Evolutionary conservation across 2,888 invertebrate genomes (phyloP), one percentile per base, ranked within the genome.

Genomic region (Priocnemis perturbator): DNA sequence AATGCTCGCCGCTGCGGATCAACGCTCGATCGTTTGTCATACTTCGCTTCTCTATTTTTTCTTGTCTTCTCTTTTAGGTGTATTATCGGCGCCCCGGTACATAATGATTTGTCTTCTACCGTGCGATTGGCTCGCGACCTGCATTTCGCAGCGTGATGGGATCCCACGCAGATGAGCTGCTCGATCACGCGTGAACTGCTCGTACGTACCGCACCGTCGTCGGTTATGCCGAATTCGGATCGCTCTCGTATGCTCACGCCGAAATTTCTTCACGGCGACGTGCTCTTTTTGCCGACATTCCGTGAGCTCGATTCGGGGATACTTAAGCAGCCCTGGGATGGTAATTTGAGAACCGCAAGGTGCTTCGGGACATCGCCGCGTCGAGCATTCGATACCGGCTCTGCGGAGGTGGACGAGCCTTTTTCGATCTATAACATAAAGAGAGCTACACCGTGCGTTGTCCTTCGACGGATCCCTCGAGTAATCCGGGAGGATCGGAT

Each of bases 261-360:
- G 52, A 69, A 71, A 74, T 66, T 74, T 73, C 71, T 71, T 61
- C 52, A 11, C 56, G 57, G 47, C 47, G 65, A 21, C 60, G 68
- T 60, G 53, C 63, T 71, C 45, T 70, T 74, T 76, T 71, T 74
- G 71, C 73, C 64, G 60, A 68, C 69, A 80, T 71, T 73, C 78
- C 78, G 58, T 63, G 58, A 11, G 59, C 58, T 55, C 69, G 60
- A 73, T 72, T 72, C 67, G 59, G 66, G 64, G 71, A 73, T 69
- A 74, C 74, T 78, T 73, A 70, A 76, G 61, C 63, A 30, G 71
- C 52, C 56, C 74, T 56, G 61, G 74, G 70, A 64, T 67, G 80
- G 74, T 80, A 80, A 80, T 78, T 76, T 65, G 76, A 80, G 76
- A 78, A 76, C 73, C 71, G 70, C 78, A 70, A 78, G 71, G 76